Evolutionary conservation across 2,888 invertebrate species (phyloP).

Genomic region (Tuta absoluta): DNA sequence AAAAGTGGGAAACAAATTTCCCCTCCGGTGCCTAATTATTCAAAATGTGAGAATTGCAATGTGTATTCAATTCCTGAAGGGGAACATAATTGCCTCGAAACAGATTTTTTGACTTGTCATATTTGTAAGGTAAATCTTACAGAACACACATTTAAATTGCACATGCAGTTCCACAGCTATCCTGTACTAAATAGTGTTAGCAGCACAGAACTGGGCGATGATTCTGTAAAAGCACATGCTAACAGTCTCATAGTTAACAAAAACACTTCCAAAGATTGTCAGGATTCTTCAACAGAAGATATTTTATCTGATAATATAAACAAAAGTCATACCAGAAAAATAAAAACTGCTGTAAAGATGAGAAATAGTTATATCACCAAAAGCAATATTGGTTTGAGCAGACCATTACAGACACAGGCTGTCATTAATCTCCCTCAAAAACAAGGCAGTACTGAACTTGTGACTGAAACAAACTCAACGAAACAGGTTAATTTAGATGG

Average conservation of each 20-base stretch:
- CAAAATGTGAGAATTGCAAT: slow-evolving; percentile 54
- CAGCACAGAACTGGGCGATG: neutral
- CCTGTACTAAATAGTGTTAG: slow-evolving; percentile 13
- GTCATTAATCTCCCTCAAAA: no score
- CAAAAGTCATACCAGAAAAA: neutral
- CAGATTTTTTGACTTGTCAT: slow-evolving; percentile 49
- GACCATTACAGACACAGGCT: no score
- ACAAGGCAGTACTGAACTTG: neutral
- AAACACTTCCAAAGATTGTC: neutral
- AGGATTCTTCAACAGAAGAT: neutral
- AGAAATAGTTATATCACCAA: neutral
- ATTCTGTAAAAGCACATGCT: neutral
- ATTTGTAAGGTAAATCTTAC: slow-evolving; percentile 55
- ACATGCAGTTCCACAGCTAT: slow-evolving; percentile 62
- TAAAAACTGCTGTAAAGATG: neutral
- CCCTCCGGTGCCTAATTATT: slow-evolving; percentile 61
- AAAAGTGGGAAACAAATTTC: slow-evolving; percentile 45
- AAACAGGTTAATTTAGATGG: neutral
- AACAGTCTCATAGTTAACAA: neutral
- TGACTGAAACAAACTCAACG: neutral
- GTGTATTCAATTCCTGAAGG: slow-evolving; percentile 53
- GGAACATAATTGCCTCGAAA: slow-evolving; percentile 53
- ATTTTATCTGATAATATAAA: neutral
- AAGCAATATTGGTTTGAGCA: neutral
- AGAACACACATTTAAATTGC: slow-evolving; percentile 54